phyloP scores from a whole-genome alignment of 2,888 invertebrate species.

The Drosophila planitibia region DNA sequence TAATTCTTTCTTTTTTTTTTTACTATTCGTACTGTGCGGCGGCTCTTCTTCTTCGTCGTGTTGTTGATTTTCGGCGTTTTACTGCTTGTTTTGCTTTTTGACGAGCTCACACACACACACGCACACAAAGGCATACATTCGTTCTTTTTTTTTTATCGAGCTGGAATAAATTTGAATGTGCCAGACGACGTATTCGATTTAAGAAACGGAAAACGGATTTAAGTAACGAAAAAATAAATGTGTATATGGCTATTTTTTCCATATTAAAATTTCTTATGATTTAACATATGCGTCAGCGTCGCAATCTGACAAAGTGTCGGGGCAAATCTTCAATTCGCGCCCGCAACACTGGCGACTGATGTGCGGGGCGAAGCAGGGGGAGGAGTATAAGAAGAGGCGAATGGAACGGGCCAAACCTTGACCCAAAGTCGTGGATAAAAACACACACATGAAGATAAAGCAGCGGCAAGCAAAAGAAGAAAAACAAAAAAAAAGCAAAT shows the following conservation, averaged over 20 bases:
- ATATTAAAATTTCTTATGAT: conserved; percentile 29
- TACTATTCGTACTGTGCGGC: conserved; percentile 20
- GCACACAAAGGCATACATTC: neutral
- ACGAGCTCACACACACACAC: conserved; percentile 15
- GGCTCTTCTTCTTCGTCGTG: conserved; percentile 19
- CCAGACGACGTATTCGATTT: conserved; percentile 49
- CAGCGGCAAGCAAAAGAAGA: conserved; percentile 27
- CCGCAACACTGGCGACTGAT: neutral
- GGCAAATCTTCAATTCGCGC: conserved; percentile 33
- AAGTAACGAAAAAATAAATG: conserved; percentile 49
- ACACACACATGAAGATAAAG: conserved; percentile 50
- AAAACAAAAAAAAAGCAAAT: conserved; percentile 17
- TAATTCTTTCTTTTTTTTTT: conserved; percentile 45
- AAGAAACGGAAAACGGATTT: conserved; percentile 70
- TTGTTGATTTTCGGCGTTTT: conserved; percentile 27
- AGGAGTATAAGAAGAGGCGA: neutral
- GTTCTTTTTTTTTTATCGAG: conserved; percentile 54
- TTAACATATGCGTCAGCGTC: conserved; percentile 26
- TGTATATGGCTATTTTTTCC: neutral
- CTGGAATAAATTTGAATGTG: conserved; percentile 69
- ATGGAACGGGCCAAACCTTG: conserved; percentile 56
- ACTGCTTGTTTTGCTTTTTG: conserved; percentile 33
- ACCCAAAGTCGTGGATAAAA: conserved; percentile 62
- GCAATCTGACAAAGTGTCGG: conserved; percentile 18
- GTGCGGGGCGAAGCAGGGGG: neutral